A percentile compares a stretch with the other conserved stretches of the same genome.
Conservation (phyloP, 2,797 vertebrate genomes). For the Eidolon dupreanum region DNA sequence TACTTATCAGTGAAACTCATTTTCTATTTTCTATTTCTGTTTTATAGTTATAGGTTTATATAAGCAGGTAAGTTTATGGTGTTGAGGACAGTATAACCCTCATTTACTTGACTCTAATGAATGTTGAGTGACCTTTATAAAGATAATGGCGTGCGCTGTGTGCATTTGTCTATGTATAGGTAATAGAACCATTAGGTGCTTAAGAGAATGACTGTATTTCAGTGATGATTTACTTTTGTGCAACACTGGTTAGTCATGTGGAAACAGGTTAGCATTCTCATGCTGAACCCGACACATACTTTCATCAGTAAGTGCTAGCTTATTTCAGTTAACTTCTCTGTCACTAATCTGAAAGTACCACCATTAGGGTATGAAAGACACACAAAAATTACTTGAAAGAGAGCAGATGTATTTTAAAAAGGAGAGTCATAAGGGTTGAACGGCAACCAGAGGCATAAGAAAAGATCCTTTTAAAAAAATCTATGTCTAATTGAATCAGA, state of each 20-base stretch:
- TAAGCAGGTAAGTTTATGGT: not conserved
- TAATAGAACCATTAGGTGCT: not conserved
- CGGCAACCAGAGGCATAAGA: not conserved
- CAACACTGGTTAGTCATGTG: not conserved
- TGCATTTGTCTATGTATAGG: not conserved
- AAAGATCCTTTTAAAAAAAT: not conserved
- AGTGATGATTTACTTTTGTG: not conserved
- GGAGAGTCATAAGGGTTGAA: not conserved
- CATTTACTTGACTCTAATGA: not conserved
- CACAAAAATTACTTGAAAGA: slow-evolving; percentile 6
- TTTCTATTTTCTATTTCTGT: slow-evolving; percentile 35
- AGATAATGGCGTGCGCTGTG: not conserved
- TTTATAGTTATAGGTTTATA: not conserved
- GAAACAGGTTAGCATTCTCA: slow-evolving; percentile 51
- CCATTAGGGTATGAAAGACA: not conserved
- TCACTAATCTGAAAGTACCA: slow-evolving; percentile 39
- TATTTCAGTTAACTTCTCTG: slow-evolving; percentile 62
- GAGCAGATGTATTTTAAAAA: not conserved
- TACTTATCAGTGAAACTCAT: not conserved
- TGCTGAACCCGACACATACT: slow-evolving; percentile 47
- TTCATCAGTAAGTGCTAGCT: slow-evolving; percentile 53
- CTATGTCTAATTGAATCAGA: not conserved
- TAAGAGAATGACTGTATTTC: not conserved
- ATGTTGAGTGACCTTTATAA: slow-evolving; percentile 13
- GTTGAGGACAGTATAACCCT: not conserved